A percentile compares a stretch with the other conserved stretches of the same genome.
These are phyloP conservation scores for Cremastobaeus sp. DNA, from an alignment of 2,888 invertebrate genomes.

Conservation along the genomic window DNA sequence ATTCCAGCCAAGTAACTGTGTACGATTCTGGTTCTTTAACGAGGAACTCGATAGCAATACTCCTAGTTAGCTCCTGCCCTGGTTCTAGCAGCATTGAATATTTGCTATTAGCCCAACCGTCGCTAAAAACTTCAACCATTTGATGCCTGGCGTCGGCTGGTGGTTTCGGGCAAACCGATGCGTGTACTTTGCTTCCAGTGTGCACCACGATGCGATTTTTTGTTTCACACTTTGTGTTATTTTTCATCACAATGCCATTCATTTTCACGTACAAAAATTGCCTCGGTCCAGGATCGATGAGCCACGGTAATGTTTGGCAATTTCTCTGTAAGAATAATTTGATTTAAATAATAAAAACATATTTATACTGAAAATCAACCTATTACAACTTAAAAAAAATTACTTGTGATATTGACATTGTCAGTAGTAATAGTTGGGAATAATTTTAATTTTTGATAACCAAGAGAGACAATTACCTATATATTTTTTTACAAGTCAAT, in stretches of 20 bases:
- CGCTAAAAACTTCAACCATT: constrained; percentile 89
- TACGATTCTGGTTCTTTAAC: constrained; percentile 87
- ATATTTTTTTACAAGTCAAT: too few relatives aligned
- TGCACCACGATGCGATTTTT: constrained; percentile 89
- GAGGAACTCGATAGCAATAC: constrained; percentile 88
- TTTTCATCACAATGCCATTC: constrained; percentile 82
- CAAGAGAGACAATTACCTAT: too few relatives aligned
- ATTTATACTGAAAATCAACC: constrained; percentile 3
- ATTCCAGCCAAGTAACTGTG: constrained; percentile 90
- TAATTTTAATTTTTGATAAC: too few relatives aligned
- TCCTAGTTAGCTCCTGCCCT: constrained; percentile 83
- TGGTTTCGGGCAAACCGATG: constrained; percentile 82
- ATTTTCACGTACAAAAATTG: constrained; percentile 89
- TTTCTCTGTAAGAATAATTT: constrained; percentile 81
- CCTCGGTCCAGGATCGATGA: constrained; percentile 87
- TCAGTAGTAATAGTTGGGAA: too few relatives aligned
- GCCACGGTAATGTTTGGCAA: constrained; percentile 88
- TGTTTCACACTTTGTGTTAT: constrained; percentile 84
- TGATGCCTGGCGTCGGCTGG: constrained; percentile 81
- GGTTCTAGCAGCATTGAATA: constrained; percentile 78
- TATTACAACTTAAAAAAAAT: background rate
- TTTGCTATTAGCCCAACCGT: constrained; percentile 84
- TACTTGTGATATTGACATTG: too few relatives aligned
- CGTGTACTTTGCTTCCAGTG: constrained; percentile 83
- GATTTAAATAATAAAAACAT: too few relatives aligned